Percentiles rank a stretch among this genome's conserved stretches.
phyloP scores from a whole-genome alignment of 1,140 invertebrate genomes.

The Amphibalanus amphitrite region DNA sequence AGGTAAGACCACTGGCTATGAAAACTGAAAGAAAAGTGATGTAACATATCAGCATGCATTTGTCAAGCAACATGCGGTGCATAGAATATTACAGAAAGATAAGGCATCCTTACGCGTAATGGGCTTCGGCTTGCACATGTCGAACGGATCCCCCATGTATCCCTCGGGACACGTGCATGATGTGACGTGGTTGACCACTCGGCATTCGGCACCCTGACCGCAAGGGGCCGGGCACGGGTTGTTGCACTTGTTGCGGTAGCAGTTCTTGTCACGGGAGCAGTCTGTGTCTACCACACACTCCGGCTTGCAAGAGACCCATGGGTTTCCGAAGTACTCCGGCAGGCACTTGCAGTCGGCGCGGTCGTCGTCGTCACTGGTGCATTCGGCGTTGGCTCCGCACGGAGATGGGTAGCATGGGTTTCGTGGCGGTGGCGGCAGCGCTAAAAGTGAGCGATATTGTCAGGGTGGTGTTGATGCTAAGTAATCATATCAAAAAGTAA shows the following conservation, averaged over 20 bases:
- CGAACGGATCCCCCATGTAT: slow-evolving; percentile 51
- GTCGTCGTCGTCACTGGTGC: slow-evolving; percentile 26
- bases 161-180: slow-evolving; percentile 45
- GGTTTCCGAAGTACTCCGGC: slow-evolving; percentile 23
- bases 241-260: slow-evolving; percentile 51
- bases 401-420: slow-evolving; percentile 21
- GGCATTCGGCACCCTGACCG: slow-evolving; percentile 58
- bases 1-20: neutral
- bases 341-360: slow-evolving; percentile 45
- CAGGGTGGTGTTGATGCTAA: too few species aligned
- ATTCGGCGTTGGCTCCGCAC: slow-evolving; percentile 31
- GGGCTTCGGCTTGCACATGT: slow-evolving; percentile 34
- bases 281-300: slow-evolving; percentile 38
- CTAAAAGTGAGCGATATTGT: too few species aligned
- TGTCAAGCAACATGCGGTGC: neutral
- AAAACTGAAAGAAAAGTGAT: neutral
- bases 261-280: slow-evolving; percentile 34
- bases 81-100: neutral
- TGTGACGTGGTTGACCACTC: slow-evolving; percentile 42
- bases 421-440: slow-evolving; percentile 10
- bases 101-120: neutral
- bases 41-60: neutral
- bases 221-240: slow-evolving; percentile 62
- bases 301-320: slow-evolving; percentile 41
- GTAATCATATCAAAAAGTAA: too few species aligned